phyloP scores from a whole-genome alignment of 2,113 vertebrate genomes.

The Ariopsis seemanni region DNA sequence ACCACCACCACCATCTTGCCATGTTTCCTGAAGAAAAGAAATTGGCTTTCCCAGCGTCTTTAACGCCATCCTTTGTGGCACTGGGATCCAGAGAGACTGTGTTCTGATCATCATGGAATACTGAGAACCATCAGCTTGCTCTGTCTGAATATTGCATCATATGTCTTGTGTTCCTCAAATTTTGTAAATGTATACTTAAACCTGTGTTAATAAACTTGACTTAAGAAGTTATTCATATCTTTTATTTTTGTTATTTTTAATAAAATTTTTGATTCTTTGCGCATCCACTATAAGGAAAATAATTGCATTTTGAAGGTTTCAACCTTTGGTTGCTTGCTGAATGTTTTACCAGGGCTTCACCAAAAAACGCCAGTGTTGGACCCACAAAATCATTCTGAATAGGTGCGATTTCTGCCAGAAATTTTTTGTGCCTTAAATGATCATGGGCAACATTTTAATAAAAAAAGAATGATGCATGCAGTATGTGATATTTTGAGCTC shows the following conservation, averaged over 20 bases:
- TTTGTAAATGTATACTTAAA: constrained; percentile 66
- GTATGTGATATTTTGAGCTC: not conserved
- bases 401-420: not conserved
- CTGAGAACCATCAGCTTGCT: constrained; percentile 32
- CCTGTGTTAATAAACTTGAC: constrained; percentile 51
- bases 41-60: constrained; percentile 53
- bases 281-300: not conserved
- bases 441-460: not conserved
- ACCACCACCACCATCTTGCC: constrained; percentile 29
- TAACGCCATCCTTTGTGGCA: constrained; percentile 30
- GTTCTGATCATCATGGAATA: constrained; percentile 41
- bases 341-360: not conserved
- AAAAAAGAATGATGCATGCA: not conserved
- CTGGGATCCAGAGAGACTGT: constrained; percentile 31
- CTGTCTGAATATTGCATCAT: constrained; percentile 35
- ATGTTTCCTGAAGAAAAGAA: constrained; percentile 41
- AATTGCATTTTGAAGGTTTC: not conserved
- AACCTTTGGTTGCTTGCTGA: not conserved
- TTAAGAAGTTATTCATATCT: not conserved
- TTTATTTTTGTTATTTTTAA: not conserved
- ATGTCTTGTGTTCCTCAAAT: constrained; percentile 36
- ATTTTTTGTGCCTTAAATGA: not conserved
- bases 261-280: not conserved
- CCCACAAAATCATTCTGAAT: not conserved
- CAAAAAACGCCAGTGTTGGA: not conserved